These are phyloP conservation scores for Myodes glareolus DNA, from an alignment of 2,113 vertebrate genomes.

Conservation along the genomic window DNA sequence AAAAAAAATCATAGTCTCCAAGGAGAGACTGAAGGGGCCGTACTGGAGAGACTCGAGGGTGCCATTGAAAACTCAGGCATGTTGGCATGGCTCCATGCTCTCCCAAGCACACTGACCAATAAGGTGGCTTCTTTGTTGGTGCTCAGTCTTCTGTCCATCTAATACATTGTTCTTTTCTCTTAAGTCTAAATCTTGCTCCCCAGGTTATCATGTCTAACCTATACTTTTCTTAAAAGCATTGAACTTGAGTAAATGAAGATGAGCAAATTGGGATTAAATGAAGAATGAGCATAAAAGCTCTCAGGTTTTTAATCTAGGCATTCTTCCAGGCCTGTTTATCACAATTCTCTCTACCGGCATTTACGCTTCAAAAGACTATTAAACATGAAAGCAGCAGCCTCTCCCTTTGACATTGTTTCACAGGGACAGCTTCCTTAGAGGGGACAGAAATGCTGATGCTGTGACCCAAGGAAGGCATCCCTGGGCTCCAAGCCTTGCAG, in stretches of 20 bases:
- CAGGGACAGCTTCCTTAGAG: background rate
- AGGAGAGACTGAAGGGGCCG: background rate
- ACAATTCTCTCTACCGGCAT: background rate
- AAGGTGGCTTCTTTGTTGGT: background rate
- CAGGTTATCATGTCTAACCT: background rate
- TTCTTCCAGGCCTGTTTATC: background rate
- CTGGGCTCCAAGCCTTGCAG: background rate
- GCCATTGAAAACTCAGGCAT: background rate
- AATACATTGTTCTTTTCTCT: background rate
- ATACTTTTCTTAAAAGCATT: background rate
- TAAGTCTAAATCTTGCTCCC: background rate
- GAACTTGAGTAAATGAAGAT: background rate
- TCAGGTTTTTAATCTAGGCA: background rate
- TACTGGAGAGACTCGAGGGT: background rate
- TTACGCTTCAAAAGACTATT: background rate
- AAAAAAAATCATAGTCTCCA: background rate
- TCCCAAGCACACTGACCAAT: background rate
- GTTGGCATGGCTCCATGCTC: background rate
- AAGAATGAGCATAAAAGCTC: background rate
- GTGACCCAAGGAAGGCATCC: background rate
- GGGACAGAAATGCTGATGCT: background rate
- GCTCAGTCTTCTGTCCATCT: background rate
- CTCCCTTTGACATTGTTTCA: background rate
- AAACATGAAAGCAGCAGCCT: background rate
- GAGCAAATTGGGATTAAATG: background rate